A percentile compares a stretch with the other conserved stretches of the same genome.
Evolutionary conservation across 92 coral and sea anemone genomes (phyloP).

Genomic region (Zoanthus sociatus): DNA sequence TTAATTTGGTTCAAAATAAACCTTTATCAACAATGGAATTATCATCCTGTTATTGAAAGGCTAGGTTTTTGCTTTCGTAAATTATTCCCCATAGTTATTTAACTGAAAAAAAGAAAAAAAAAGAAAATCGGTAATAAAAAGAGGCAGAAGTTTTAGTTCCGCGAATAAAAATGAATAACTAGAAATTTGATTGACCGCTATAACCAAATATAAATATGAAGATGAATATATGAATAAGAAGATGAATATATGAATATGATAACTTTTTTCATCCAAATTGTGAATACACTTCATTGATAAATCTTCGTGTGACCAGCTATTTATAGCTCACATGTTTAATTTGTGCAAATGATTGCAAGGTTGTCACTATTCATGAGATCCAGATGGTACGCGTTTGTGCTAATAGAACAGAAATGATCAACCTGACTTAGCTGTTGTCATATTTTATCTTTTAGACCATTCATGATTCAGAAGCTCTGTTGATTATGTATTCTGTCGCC

Average conservation of each 20-base stretch:
- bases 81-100: background rate
- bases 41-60: background rate
- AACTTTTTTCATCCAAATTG: background rate
- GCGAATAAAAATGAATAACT: background rate
- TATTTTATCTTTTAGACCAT: slow-evolving; percentile 43
- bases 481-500: slow-evolving; percentile 46
- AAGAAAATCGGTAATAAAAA: background rate
- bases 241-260: background rate
- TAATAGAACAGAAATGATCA: slow-evolving; percentile 49
- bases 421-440: slow-evolving; percentile 37
- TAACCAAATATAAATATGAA: background rate
- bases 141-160: background rate
- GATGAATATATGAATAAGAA: background rate
- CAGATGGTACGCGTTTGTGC: slow-evolving; percentile 41
- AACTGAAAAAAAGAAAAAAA: background rate
- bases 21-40: background rate
- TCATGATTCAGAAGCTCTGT: slow-evolving; percentile 34
- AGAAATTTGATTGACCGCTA: background rate
- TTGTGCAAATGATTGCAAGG: slow-evolving; percentile 46
- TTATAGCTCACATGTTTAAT: slow-evolving; percentile 36
- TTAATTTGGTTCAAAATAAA: background rate
- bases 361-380: slow-evolving; percentile 41
- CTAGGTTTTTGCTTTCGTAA: background rate
- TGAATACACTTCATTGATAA: background rate
- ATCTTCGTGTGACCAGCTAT: slow-evolving; percentile 42